These are phyloP conservation scores for Triplophysa dalaica DNA, from an alignment of 2,113 vertebrate species.

Conservation along the genomic window DNA sequence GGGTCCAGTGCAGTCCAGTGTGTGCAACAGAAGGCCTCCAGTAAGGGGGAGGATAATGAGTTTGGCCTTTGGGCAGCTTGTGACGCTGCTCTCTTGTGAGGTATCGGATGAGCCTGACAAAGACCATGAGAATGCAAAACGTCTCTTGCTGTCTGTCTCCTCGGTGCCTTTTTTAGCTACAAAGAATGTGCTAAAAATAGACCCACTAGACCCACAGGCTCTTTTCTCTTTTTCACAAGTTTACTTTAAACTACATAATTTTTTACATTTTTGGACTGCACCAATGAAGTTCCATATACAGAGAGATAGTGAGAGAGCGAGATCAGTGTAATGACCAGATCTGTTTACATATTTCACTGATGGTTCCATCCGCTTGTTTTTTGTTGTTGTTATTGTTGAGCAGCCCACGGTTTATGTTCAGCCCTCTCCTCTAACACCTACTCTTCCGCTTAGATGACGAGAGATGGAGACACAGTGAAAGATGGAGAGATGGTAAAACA, in stretches of 20 bases:
- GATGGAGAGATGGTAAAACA: conserved; percentile 37
- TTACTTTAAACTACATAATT: conserved; percentile 27
- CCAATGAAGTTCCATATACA: conserved; percentile 13
- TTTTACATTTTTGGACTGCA: not conserved
- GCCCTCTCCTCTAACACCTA: conserved; percentile 49
- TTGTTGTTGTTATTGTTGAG: conserved; percentile 50
- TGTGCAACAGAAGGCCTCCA: conserved; percentile 34
- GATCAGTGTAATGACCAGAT: conserved; percentile 35
- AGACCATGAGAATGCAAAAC: conserved; percentile 56
- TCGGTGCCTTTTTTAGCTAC: conserved; percentile 61
- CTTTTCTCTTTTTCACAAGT: conserved; percentile 27
- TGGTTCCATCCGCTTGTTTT: conserved; percentile 53
- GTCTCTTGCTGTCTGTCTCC: conserved; percentile 54
- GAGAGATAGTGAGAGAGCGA: not conserved
- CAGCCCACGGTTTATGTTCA: conserved; percentile 49
- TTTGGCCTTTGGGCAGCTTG: conserved; percentile 35
- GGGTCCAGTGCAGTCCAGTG: conserved; percentile 33
- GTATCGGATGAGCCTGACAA: conserved; percentile 56
- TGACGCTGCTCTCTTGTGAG: conserved; percentile 29
- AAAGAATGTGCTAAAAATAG: conserved; percentile 72
- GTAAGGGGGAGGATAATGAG: conserved; percentile 39
- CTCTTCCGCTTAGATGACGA: conserved; percentile 43
- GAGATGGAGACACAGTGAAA: conserved; percentile 23
- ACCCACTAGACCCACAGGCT: conserved; percentile 38
- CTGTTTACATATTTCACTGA: conserved; percentile 56